Base-by-base conservation (phyloP, 2,113 vertebrate species). In the Zeus faber region DNA sequence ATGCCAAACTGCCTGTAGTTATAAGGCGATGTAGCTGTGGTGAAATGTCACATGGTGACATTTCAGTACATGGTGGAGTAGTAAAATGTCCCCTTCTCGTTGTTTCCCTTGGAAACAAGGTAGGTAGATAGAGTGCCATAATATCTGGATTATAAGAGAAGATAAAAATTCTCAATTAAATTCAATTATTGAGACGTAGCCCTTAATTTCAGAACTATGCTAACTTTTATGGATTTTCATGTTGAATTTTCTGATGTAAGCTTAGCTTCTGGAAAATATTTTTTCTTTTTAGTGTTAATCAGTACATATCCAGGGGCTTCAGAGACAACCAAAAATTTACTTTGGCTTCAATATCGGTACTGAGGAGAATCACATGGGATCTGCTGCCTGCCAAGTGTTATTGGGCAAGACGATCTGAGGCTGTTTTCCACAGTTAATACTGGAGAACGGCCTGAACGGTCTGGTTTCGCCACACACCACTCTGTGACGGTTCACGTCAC, bases 11-110 rank as follows among this genome's bases (percentile, higher is more conserved):
- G 78, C 80, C 63, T 76, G 67, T 61, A 75, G 66, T 71, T 71
- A 82, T 81, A 78, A 75, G 74, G 26, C 29, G 77, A 68, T 72
- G 76, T 70, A 58, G 54, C 68, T 75, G 72, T 41, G 58, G 57
- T 67, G 79, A 67, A 66, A 66, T 58, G 58, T 65, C 49, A 49
- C 58, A 62, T 61, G 55, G 64, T 55, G n/a, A n/a, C n/a, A n/a
- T n/a, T n/a, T n/a, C n/a, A n/a, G n/a, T n/a, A n/a, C n/a, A n/a
- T n/a, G n/a, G n/a, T n/a, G n/a, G n/a, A n/a, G n/a, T n/a, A n/a
- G n/a, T n/a, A n/a, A n/a, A n/a, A n/a, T 64, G 50, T 65, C 49
- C 44, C 35, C 48, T 49, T 21, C 48, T 50, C 52, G 51, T 67
- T 61, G 57, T 79, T 69, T 66, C 48, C 54, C 49, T 56, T 43